These are phyloP conservation scores for Tetrao urogallus DNA, from an alignment of 2,113 vertebrate species.

Conservation along the genomic window DNA sequence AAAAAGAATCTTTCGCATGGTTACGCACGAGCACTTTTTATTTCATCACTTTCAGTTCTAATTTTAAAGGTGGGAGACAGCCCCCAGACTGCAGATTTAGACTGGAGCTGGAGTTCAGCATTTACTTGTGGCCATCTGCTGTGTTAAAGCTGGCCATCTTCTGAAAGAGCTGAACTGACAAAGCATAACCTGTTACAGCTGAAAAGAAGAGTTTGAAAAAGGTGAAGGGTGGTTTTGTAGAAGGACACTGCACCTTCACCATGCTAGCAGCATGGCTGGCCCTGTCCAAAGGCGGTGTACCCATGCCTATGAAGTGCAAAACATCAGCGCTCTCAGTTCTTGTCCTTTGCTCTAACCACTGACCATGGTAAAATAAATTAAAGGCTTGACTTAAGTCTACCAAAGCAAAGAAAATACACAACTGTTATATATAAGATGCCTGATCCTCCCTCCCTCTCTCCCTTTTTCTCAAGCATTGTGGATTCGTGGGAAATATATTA, in stretches of 20 bases:
- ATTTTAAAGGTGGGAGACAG: neutral
- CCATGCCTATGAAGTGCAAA: neutral
- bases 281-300: neutral
- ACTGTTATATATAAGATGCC: neutral
- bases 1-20: rapidly evolving
- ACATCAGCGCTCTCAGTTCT: neutral
- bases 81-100: neutral
- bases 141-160: neutral
- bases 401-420: neutral
- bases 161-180: neutral
- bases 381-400: neutral
- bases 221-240: neutral
- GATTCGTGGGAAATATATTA: neutral
- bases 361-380: neutral
- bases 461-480: neutral
- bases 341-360: neutral
- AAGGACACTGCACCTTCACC: neutral
- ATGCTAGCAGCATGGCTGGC: neutral
- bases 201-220: neutral
- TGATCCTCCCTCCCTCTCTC: neutral
- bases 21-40: rapidly evolving
- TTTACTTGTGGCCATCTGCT: neutral
- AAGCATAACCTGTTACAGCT: neutral
- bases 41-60: neutral
- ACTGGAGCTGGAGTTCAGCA: neutral